Percentiles rank a stretch among this genome's conserved stretches.
phyloP scores from a whole-genome alignment of 1,140 invertebrate genomes.

The Chrysomallon squamiferum region DNA sequence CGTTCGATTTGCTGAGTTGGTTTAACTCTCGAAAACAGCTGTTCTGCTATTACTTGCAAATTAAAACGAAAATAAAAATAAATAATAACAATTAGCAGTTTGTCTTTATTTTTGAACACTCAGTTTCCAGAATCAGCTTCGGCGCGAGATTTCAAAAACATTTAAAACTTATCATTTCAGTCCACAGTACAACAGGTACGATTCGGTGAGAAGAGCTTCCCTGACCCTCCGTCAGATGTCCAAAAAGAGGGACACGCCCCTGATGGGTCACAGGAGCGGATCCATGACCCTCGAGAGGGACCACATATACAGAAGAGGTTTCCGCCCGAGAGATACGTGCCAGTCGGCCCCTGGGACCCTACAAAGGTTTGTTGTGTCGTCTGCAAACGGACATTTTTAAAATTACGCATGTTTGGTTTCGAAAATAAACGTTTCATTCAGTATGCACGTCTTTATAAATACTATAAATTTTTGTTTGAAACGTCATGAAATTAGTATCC shows the following conservation, averaged over 20 bases:
- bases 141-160: no score
- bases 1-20: background rate
- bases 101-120: background rate
- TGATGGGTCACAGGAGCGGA: slow-evolving; percentile 18
- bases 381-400: no score
- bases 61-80: background rate
- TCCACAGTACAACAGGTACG: slow-evolving; percentile 22
- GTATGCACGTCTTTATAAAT: no score
- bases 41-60: background rate
- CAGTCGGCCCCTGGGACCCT: slow-evolving; percentile 32
- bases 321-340: slow-evolving; percentile 16
- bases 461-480: no score
- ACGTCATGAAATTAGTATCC: no score
- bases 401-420: no score
- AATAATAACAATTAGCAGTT: background rate
- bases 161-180: no score
- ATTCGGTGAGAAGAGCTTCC: slow-evolving; percentile 30
- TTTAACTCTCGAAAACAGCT: background rate
- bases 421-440: no score
- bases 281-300: slow-evolving; percentile 29
- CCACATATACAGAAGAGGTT: slow-evolving; percentile 12
- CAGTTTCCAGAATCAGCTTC: no score
- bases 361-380: slow-evolving; percentile 27
- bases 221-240: slow-evolving; percentile 28
- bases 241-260: slow-evolving; percentile 24